Percentiles rank a stretch among this genome's conserved stretches.
Evolutionary conservation across 2,888 invertebrate species (phyloP).

Genomic region (Octodonta nipae): DNA sequence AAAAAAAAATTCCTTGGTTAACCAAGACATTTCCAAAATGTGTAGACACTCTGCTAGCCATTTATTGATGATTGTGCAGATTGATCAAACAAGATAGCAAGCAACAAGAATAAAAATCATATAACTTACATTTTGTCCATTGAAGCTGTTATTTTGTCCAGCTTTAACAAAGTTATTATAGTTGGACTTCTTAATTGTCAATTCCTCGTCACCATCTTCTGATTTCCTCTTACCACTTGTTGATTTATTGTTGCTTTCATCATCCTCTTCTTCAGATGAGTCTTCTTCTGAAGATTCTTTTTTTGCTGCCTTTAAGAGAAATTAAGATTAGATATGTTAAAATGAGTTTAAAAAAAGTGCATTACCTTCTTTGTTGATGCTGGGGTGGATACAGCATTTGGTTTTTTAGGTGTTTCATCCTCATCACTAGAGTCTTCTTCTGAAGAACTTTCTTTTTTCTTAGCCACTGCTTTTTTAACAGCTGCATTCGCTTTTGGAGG

Average conservation of each 20-base stretch:
- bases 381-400: constrained; percentile 16
- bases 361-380: constrained; percentile 17
- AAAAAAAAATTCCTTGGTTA: not conserved
- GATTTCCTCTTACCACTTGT: constrained; percentile 32
- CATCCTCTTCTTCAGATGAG: constrained; percentile 21
- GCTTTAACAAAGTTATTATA: constrained; percentile 63
- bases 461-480: constrained; percentile 5
- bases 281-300: constrained; percentile 29
- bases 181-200: constrained; percentile 39
- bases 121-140: constrained; percentile 11
- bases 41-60: no score
- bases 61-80: no score
- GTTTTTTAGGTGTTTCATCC: constrained; percentile 18
- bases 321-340: constrained; percentile 8
- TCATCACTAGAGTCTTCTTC: constrained; percentile 26
- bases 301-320: constrained; percentile 23
- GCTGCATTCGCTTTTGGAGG: not conserved
- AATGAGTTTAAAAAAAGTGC: constrained; percentile 5
- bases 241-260: constrained; percentile 1
- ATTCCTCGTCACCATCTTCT: constrained; percentile 21
- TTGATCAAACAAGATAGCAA: no score
- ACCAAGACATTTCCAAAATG: no score
- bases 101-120: not conserved
- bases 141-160: constrained; percentile 28
- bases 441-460: constrained; percentile 21